Conservation (phyloP, 2,888 invertebrate genomes). For the Andrena hattorfiana region DNA sequence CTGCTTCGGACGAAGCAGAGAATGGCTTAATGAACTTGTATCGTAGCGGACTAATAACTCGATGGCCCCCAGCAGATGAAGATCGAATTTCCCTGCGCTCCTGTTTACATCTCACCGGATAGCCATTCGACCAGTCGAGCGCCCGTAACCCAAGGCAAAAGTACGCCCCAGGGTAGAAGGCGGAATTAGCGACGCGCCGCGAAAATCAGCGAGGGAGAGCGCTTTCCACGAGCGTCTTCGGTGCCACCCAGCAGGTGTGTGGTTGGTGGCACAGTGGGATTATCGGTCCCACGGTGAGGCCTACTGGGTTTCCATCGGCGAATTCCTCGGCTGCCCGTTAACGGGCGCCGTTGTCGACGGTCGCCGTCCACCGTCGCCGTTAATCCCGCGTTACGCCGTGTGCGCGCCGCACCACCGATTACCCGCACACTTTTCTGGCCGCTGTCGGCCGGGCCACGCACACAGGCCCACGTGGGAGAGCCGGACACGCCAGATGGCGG, state of each 20-base stretch:
- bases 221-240: neutral
- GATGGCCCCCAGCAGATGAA: neutral
- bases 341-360: constrained; percentile 39
- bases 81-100: no score
- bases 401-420: constrained; percentile 29
- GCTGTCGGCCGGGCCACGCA: constrained; percentile 10
- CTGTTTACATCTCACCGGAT: no score
- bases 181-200: neutral
- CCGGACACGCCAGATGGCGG: constrained; percentile 75
- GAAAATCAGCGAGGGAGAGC: constrained; percentile 1
- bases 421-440: constrained; percentile 27
- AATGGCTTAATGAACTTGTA: no score
- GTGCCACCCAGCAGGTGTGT: constrained; percentile 10
- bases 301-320: constrained; percentile 56
- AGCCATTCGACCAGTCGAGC: no score
- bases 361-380: constrained; percentile 46
- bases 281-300: constrained; percentile 51
- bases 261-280: constrained; percentile 35
- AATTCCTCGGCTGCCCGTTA: constrained; percentile 55
- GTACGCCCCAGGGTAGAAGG: neutral
- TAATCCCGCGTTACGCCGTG: constrained; percentile 67
- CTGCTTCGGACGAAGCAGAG: neutral
- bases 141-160: neutral
- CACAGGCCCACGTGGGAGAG: constrained; percentile 73
- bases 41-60: neutral